Evolutionary conservation across 2,888 invertebrate genomes (phyloP).

Genomic region (Clanis bilineata): DNA sequence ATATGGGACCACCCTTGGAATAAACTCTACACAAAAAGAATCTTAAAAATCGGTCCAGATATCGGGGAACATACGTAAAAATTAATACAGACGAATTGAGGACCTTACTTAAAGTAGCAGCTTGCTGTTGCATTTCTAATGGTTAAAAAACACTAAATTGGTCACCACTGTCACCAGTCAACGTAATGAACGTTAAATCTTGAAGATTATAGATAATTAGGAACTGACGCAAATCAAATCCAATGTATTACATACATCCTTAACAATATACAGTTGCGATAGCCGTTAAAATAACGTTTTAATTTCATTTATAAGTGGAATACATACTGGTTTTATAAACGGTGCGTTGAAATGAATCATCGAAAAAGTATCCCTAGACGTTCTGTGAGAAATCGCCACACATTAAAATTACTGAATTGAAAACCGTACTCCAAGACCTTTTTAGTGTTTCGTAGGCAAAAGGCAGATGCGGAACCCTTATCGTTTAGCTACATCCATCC

Average conservation of each 20-base stretch:
- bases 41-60: too few relatives aligned
- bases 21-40: too few relatives aligned
- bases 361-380: neutral
- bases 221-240: neutral
- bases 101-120: too few relatives aligned
- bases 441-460: too few relatives aligned
- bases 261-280: neutral
- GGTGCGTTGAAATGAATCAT: neutral
- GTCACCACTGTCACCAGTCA: neutral
- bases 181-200: neutral
- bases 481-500: too few relatives aligned
- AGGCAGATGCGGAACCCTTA: too few relatives aligned
- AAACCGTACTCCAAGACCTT: neutral
- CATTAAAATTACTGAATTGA: neutral
- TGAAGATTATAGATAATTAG: neutral
- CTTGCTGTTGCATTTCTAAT: too few relatives aligned
- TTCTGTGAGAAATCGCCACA: neutral
- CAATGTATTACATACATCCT: neutral
- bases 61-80: too few relatives aligned
- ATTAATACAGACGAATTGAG: too few relatives aligned
- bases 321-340: neutral
- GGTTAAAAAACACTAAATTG: too few relatives aligned
- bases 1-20: too few relatives aligned
- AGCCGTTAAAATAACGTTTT: neutral
- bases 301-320: neutral